Evolutionary conservation across 1,140 invertebrate genomes (phyloP), one percentile per base, ranked within the genome.

Genomic region (Drosophila eugracilis): DNA sequence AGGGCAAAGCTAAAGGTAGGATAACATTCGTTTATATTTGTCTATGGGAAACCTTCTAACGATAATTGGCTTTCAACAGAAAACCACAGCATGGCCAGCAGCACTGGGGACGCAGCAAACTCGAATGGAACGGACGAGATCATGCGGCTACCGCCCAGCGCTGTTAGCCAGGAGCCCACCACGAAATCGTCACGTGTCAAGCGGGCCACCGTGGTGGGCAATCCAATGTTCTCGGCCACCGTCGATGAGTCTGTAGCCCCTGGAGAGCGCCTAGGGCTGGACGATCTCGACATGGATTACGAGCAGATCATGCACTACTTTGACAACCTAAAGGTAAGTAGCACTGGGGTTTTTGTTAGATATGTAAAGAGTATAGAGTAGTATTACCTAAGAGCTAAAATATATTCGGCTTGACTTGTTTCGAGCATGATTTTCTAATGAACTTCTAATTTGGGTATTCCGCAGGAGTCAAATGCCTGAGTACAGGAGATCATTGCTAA

Each of bases 291-390:
- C 78, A 97, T 99, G 96, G 97, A 98, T 91, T 98, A 99, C 92
- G 97, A 98, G 90, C 96, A 98, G 93, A 96, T 99, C 90, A 97
- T 98, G 96, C 96, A 98, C 88, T 98, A 99, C 93, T 98, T 99
- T 94, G 97, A 98, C 92, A 98, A 98, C 93, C 93, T 99, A 81
- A 99, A 99, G 94, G 98, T 95, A 92, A 96, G 36, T 32, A 30
- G n/a, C n/a, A n/a, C n/a, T n/a, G n/a, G n/a, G n/a, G n/a, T n/a
- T n/a, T n/a, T n/a, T n/a, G n/a, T n/a, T n/a, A n/a, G n/a, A n/a
- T n/a, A n/a, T n/a, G n/a, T n/a, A n/a, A n/a, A n/a, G n/a, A n/a
- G n/a, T n/a, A n/a, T n/a, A n/a, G n/a, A n/a, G n/a, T n/a, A n/a
- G n/a, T n/a, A n/a, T n/a, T n/a, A n/a, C n/a, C n/a, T n/a, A n/a